Evolutionary conservation across 2,113 vertebrate species (phyloP).

Genomic region (Syngnathoides biaculeatus): DNA sequence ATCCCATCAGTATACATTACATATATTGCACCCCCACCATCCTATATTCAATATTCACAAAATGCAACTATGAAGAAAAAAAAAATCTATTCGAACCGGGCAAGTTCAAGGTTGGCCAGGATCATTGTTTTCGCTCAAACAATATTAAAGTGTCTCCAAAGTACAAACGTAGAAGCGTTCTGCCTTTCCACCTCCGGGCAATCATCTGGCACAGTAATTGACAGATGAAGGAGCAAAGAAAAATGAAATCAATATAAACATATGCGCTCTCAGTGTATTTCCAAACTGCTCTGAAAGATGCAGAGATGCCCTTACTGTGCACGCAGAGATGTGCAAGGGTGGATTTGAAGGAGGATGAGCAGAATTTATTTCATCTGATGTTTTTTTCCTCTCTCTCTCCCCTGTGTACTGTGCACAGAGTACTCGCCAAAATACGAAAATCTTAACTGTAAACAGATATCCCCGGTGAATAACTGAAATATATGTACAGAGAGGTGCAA

Average conservation of each 20-base stretch:
- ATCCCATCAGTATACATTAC: constrained; percentile 28
- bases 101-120: constrained; percentile 20
- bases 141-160: constrained; percentile 49
- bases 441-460: constrained; percentile 8
- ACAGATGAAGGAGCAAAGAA: constrained; percentile 39
- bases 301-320: constrained; percentile 25
- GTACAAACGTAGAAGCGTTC: constrained; percentile 49
- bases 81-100: not conserved
- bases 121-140: constrained; percentile 21
- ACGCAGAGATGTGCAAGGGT: constrained; percentile 24
- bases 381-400: constrained; percentile 8
- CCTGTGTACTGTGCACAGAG: not conserved
- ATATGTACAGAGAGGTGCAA: no score
- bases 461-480: not conserved
- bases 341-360: constrained; percentile 29
- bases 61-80: constrained; percentile 25
- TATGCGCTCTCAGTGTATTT: constrained; percentile 47
- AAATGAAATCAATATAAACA: constrained; percentile 60
- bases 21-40: constrained; percentile 1
- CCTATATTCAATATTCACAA: constrained; percentile 46
- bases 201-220: constrained; percentile 62
- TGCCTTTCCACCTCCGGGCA: constrained; percentile 45
- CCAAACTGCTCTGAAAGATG: constrained; percentile 35
- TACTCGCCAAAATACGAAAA: not conserved
- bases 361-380: constrained; percentile 5